phyloP scores from a whole-genome alignment of 1,140 invertebrate genomes.

The Anthonomus grandis region DNA sequence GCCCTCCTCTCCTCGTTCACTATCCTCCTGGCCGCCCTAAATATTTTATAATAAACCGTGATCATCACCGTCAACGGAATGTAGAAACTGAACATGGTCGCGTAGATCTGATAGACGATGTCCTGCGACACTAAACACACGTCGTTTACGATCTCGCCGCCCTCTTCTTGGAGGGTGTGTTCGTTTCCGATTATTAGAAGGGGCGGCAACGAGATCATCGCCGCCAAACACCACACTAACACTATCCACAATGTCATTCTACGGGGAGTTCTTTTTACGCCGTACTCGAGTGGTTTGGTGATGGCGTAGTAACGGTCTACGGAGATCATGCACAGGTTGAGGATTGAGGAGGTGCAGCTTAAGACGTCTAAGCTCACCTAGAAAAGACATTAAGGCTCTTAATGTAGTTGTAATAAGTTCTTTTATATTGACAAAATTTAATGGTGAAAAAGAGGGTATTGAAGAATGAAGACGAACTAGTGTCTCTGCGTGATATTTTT shows the following conservation, averaged over 20 bases:
- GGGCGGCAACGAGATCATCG: constrained; percentile 84
- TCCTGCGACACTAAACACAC: constrained; percentile 82
- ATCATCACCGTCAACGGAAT: constrained; percentile 87
- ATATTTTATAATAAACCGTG: constrained; percentile 88
- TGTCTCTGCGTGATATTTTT: too few relatives aligned
- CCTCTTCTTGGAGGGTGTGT: constrained; percentile 54
- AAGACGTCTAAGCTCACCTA: constrained; percentile 69
- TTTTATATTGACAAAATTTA: too few relatives aligned
- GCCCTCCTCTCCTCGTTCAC: constrained; percentile 82
- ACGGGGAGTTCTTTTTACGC: constrained; percentile 78
- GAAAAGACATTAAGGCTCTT: constrained; percentile 5
- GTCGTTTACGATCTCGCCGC: constrained; percentile 49
- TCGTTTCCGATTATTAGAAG: constrained; percentile 86
- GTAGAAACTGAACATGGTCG: constrained; percentile 86
- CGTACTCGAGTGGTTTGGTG: constrained; percentile 85
- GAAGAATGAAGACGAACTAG: too few relatives aligned
- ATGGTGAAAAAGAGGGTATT: too few relatives aligned
- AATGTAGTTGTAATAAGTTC: too few relatives aligned
- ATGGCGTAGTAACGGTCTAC: constrained; percentile 88
- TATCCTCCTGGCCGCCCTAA: constrained; percentile 77
- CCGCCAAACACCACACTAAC: constrained; percentile 85
- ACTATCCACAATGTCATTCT: constrained; percentile 82
- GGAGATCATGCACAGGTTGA: constrained; percentile 90
- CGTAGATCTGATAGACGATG: constrained; percentile 86
- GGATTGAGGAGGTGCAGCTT: constrained; percentile 83